phyloP scores from a whole-genome alignment of 2,797 vertebrate species.

The Catharus ustulatus region DNA sequence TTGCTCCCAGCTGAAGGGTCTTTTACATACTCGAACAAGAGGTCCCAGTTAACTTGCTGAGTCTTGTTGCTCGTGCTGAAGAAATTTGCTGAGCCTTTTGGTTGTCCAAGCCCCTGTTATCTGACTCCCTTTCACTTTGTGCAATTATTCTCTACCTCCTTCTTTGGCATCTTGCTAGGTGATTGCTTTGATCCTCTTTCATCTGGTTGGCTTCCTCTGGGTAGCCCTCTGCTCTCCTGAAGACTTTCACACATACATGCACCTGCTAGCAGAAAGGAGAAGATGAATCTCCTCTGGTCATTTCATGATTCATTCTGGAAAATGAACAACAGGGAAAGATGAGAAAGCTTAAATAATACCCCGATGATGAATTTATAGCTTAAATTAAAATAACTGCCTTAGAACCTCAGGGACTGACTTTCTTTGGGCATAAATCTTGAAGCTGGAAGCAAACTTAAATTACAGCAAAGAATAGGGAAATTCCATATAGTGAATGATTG shows the following conservation, averaged over 20 bases:
- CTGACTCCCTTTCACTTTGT: neutral
- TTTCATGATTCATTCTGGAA: neutral
- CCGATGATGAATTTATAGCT: neutral
- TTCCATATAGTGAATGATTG: neutral
- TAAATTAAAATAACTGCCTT: neutral
- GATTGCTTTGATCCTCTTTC: neutral
- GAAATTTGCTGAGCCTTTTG: neutral
- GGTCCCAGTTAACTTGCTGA: neutral
- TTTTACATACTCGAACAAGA: neutral
- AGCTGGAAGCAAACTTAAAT: neutral
- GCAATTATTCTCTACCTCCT: neutral
- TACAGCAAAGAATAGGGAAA: neutral
- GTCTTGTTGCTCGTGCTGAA: neutral
- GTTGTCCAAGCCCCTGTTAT: neutral
- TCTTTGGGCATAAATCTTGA: neutral
- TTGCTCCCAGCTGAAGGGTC: neutral
- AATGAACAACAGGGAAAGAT: neutral
- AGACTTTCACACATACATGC: neutral
- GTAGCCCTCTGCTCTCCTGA: neutral
- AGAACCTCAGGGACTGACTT: neutral
- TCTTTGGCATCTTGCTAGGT: neutral
- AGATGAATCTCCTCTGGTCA: neutral
- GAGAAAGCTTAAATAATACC: neutral
- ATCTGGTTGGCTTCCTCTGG: neutral
- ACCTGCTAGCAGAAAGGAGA: neutral